Evolutionary conservation across 2,888 invertebrate species (phyloP).

Genomic region (Himalopsyche japonica): DNA sequence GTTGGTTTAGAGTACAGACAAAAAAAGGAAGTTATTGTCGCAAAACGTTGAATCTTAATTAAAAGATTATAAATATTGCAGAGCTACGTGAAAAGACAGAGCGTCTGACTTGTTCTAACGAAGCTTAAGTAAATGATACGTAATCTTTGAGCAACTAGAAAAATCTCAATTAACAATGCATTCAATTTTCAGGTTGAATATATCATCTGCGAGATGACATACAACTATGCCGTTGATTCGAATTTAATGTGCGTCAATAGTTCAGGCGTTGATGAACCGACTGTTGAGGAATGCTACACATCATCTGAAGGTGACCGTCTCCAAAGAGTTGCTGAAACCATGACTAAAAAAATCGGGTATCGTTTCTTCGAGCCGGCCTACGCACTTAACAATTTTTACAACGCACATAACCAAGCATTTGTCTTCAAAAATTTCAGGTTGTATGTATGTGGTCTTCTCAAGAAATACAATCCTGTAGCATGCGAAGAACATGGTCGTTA

Average conservation of each 20-base stretch:
- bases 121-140: no score
- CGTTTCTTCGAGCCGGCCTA: constrained; percentile 50
- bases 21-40: no score
- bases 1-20: no score
- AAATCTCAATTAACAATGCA: no score
- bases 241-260: constrained; percentile 48
- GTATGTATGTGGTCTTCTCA: constrained; percentile 19
- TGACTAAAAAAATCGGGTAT: constrained; percentile 46
- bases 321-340: constrained; percentile 47
- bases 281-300: constrained; percentile 12
- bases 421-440: constrained; percentile 27
- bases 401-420: constrained; percentile 42
- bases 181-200: constrained; percentile 44
- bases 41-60: no score
- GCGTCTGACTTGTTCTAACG: no score
- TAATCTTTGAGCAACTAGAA: no score
- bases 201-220: constrained; percentile 51
- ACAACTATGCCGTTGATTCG: constrained; percentile 44
- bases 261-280: constrained; percentile 47
- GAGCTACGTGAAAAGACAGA: no score
- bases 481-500: neutral
- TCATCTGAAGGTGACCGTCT: constrained; percentile 45
- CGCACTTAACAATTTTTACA: constrained; percentile 47
- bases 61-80: no score
- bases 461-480: constrained; percentile 13